Evolutionary conservation across 2,888 invertebrate species (phyloP), one percentile per base, ranked within the genome.

Genomic region (Apamea anceps): DNA sequence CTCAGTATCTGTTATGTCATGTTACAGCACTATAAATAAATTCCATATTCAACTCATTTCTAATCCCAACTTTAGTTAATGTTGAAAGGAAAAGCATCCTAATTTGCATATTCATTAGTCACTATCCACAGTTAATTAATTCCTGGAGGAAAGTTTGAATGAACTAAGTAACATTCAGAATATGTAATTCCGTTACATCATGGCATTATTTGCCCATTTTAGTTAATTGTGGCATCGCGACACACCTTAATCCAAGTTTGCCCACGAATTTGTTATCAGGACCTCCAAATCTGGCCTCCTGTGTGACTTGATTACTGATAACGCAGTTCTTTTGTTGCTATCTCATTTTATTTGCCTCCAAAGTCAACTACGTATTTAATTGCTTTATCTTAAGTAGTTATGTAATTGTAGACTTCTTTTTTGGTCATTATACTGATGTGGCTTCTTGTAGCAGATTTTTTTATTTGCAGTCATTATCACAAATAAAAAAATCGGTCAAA

Each of bases 271-370:
- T 71, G 76, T 90, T 90, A 91, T 90, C 84, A 54, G 28, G 15
- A 65, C 45, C 32, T 68, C 54, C 32, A 91, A 92, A 93, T 93
- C 91, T 92, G 84, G 82, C 83, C 81, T 89, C 77, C 85, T 88
- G 57, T 72, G 86, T 81, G 74, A 84, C 84, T 85, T 91, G 87
- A 91, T 91, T 90, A 79, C 84, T 88, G 89, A 87, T 92, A 91
- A 86, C 83, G 85, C 82, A 73, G 70, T 87, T 80, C 81, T 74
- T 86, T 88, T 81, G 84, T 77, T 85, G 75, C 75, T 80, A 84
- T 86, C 83, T 77, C 32, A 32, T 77, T 54, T 81, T 83, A 88
- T 88, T 85, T 87, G 80, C 84, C 75, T 88, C 75, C 79, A 73
- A 42, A 15, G 68, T 18, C 57, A 67, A 71, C 84, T 80, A 81